phyloP scores from a whole-genome alignment of 2,888 invertebrate genomes.

The Phanerotoma sp. region DNA sequence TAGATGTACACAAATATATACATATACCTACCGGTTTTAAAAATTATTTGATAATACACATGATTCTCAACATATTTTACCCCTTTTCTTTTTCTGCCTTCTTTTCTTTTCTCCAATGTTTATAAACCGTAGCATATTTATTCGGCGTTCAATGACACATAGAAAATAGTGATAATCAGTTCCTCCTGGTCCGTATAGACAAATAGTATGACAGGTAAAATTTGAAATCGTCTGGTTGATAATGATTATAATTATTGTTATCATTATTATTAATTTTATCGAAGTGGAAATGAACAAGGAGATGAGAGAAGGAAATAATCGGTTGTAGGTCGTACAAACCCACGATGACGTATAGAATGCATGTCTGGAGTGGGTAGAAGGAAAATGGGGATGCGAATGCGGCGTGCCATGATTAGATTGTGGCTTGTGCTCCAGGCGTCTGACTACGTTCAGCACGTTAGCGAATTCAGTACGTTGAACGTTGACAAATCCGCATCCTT shows the following conservation, averaged over 20 bases:
- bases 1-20: too few species aligned
- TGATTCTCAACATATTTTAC: too few species aligned
- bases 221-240: neutral
- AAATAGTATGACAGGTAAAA: too few species aligned
- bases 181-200: too few species aligned
- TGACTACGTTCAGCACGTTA: slow-evolving; percentile 53
- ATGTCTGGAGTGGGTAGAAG: slow-evolving; percentile 15
- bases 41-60: too few species aligned
- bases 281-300: neutral
- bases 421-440: slow-evolving; percentile 52
- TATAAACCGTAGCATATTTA: too few species aligned
- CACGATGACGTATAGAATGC: slow-evolving; percentile 4
- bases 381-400: slow-evolving; percentile 51
- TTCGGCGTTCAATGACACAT: too few species aligned
- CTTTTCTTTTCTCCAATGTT: too few species aligned
- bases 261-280: too few species aligned
- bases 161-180: too few species aligned
- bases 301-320: slow-evolving; percentile 1
- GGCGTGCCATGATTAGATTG: slow-evolving; percentile 55
- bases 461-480: slow-evolving; percentile 54
- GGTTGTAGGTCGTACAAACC: slow-evolving; percentile 1
- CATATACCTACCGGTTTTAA: too few species aligned
- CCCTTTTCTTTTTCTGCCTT: too few species aligned
- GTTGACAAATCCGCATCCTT: slow-evolving; percentile 54
- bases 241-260: neutral